phyloP scores from a whole-genome alignment of 2,797 vertebrate species.

The Microcaecilia unicolor region DNA sequence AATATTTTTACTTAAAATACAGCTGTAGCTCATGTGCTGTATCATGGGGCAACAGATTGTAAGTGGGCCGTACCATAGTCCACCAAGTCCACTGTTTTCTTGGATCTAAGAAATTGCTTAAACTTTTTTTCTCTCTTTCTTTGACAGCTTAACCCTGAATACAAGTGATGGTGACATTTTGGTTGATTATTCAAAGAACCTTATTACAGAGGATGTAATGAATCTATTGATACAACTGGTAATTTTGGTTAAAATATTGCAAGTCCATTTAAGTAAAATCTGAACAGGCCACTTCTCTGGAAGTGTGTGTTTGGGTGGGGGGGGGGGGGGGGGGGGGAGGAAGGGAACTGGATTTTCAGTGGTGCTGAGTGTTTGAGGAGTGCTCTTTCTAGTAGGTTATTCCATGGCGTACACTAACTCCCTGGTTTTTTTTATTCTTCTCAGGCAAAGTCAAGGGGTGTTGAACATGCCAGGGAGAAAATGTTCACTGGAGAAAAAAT shows the following conservation, averaged over 20 bases:
- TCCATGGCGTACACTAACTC: too few species aligned
- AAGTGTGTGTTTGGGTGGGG: too few species aligned
- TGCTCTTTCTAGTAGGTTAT: too few species aligned
- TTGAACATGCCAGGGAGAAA: constrained; percentile 75
- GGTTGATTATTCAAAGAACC: constrained; percentile 94
- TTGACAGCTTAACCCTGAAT: constrained; percentile 65
- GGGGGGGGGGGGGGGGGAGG: too few species aligned
- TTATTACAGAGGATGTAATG: constrained; percentile 81
- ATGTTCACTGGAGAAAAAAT: constrained; percentile 94
- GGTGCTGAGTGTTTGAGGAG: too few species aligned
- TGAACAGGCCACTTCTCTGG: too few species aligned
- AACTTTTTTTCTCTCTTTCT: constrained; percentile 11
- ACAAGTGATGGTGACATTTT: constrained; percentile 83
- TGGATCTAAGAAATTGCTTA: neutral
- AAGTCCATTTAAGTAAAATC: too few species aligned
- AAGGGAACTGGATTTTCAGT: too few species aligned
- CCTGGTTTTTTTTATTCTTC: constrained; percentile 18
- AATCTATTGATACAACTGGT: constrained; percentile 86
- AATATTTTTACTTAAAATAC: too few species aligned
- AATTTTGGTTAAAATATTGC: too few species aligned
- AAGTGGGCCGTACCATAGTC: neutral
- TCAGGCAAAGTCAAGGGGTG: constrained; percentile 81
- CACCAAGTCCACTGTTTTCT: neutral
- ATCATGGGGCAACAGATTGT: too few species aligned
- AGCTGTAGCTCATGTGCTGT: too few species aligned